Base-by-base conservation (phyloP, 2,113 vertebrate genomes). In the Oceanodroma tethys region DNA sequence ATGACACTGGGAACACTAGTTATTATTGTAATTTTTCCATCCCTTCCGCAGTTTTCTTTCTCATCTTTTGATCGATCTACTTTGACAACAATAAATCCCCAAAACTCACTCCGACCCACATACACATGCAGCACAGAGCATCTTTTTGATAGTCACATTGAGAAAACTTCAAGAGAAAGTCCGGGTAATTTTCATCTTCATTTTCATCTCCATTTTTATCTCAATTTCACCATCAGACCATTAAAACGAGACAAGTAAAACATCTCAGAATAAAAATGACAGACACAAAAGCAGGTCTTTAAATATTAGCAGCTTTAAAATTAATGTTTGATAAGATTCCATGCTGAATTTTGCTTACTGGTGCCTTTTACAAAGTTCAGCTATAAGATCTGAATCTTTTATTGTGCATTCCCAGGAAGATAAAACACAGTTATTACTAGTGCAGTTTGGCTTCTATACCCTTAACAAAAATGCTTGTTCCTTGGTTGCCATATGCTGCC, bases 391-490 rank as follows among this genome's bases (percentile, higher is more conserved):
- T 52, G 47, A 86, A 66, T 95, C n/a, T 96, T 94, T 93, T 88
- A 90, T 86, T 83, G 47, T 88, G 66, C 58, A 16, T 84, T 95
- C 43, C 42, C 45, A 48, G 63, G 80, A 93, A 89, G 80, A 86
- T 91, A 96, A 97, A 98, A 55, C 36, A 52, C 17, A 26, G 52
- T 74, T 93, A 95, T 50, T 93, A 76, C 75, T 62, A 47, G 22
- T 53, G 43, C 72, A 71, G 71, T 79, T 88, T 67, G 63, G 45
- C 42, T 92, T 79, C 68, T 74, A 6, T 62, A 78, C 42, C 63
- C 88, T 75, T 52, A 87, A 75, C 36, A 84, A 90, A 95, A 96
- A 83, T 48, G 73, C 29, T 43, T 81, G 11, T 81, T 93, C 43
- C 74, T 84, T 55, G 25, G 67, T 65, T 96, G 48, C 63, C 23